These are phyloP conservation scores for Picus viridis DNA, from an alignment of 2,797 vertebrate species.

Conservation along the genomic window DNA sequence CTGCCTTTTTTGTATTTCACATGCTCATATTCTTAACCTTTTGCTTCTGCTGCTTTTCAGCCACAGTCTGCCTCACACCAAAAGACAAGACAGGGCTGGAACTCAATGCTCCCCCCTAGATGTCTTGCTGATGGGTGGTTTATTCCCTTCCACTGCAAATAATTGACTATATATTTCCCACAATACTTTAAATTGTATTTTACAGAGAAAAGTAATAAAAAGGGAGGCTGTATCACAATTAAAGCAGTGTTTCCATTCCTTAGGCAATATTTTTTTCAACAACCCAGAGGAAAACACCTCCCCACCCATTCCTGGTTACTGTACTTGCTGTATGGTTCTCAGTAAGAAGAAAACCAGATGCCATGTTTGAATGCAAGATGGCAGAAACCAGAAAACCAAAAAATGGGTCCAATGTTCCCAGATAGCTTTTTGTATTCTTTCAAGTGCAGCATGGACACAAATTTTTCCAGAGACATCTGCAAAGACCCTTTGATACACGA, in stretches of 20 bases:
- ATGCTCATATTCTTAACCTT: neutral
- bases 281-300: conserved; percentile 50
- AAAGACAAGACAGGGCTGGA: conserved; percentile 2
- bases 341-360: conserved; percentile 60
- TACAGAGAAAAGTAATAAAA: conserved; percentile 58
- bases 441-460: neutral
- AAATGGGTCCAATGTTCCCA: neutral
- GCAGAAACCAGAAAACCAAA: conserved; percentile 34
- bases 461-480: neutral
- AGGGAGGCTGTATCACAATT: conserved; percentile 34
- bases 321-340: neutral
- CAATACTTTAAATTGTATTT: conserved; percentile 56
- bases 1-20: neutral
- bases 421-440: neutral
- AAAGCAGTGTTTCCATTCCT: conserved; percentile 63
- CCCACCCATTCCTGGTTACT: conserved; percentile 53
- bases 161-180: conserved; percentile 38
- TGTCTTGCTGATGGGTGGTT: neutral
- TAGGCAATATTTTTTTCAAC: conserved; percentile 44
- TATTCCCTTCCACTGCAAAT: conserved; percentile 34
- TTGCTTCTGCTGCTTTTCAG: neutral
- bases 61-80: neutral
- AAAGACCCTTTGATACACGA: neutral
- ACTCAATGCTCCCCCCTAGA: neutral
- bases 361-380: conserved; percentile 41